Percentiles rank a stretch among this genome's conserved stretches.
phyloP scores from a whole-genome alignment of 1,140 invertebrate genomes.

The Acromyrmex charruanus region DNA sequence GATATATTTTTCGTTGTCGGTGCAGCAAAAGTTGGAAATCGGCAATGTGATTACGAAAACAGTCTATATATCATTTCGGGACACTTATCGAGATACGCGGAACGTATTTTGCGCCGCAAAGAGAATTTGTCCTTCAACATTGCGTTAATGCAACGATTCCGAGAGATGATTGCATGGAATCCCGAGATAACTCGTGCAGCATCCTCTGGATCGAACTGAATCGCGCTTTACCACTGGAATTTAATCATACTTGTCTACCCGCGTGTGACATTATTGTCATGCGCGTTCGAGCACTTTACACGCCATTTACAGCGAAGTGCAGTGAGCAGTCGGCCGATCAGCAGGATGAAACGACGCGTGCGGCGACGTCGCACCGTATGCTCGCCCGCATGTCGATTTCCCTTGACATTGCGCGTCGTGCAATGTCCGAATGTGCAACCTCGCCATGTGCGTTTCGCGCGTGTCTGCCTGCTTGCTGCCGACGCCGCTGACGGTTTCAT shows the following conservation, averaged over 20 bases:
- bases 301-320: conserved; percentile 58
- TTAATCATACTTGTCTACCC: conserved; percentile 44
- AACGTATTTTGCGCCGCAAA: background rate
- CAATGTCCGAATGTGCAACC: conserved; percentile 34
- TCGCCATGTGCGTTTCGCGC: conserved; percentile 38
- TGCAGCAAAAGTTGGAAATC: background rate
- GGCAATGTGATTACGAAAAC: background rate
- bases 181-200: background rate
- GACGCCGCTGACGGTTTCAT: conserved; percentile 33
- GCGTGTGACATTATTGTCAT: conserved; percentile 57
- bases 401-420: conserved; percentile 72
- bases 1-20: background rate
- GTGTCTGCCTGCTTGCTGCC: conserved; percentile 22
- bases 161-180: background rate
- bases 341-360: background rate
- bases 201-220: background rate
- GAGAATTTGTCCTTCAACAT: background rate
- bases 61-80: conserved; percentile 5
- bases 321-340: conserved; percentile 1
- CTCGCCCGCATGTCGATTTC: conserved; percentile 54
- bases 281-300: conserved; percentile 57
- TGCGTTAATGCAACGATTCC: background rate
- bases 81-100: conserved; percentile 14
- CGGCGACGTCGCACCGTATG: conserved; percentile 11
- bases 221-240: conserved; percentile 28